These are phyloP conservation scores for Cichladusa arquata DNA, from an alignment of 2,113 vertebrate species.

Conservation along the genomic window DNA sequence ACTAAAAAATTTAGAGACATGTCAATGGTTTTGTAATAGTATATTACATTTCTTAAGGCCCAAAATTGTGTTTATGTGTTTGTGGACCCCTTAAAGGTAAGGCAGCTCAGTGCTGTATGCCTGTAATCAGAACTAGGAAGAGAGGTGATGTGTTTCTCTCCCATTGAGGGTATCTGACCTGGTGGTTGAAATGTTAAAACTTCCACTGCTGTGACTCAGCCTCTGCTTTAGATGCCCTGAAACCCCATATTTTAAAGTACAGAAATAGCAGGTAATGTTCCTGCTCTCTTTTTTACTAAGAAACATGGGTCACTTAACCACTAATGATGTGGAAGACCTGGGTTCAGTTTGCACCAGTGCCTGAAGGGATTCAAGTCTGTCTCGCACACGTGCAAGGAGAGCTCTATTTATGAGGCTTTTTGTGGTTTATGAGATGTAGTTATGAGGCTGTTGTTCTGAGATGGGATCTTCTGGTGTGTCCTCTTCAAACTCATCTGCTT, in stretches of 20 bases:
- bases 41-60: neutral
- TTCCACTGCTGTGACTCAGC: neutral
- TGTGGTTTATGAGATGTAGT: neutral
- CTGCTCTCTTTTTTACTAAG: neutral
- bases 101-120: neutral
- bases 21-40: neutral
- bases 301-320: neutral
- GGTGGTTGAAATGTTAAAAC: neutral
- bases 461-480: neutral
- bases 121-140: neutral
- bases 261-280: neutral
- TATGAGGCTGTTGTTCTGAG: neutral
- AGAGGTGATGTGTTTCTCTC: neutral
- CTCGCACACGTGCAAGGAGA: neutral
- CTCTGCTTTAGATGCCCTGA: neutral
- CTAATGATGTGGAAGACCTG: constrained; percentile 3
- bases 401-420: neutral
- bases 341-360: neutral
- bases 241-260: neutral
- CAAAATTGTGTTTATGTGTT: neutral
- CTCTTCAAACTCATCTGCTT: neutral
- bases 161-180: neutral
- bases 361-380: neutral
- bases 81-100: neutral
- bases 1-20: neutral